Evolutionary conservation across 2,797 vertebrate genomes (phyloP), one percentile per base, ranked within the genome.

Genomic region (Alcedo quadribrachys): DNA sequence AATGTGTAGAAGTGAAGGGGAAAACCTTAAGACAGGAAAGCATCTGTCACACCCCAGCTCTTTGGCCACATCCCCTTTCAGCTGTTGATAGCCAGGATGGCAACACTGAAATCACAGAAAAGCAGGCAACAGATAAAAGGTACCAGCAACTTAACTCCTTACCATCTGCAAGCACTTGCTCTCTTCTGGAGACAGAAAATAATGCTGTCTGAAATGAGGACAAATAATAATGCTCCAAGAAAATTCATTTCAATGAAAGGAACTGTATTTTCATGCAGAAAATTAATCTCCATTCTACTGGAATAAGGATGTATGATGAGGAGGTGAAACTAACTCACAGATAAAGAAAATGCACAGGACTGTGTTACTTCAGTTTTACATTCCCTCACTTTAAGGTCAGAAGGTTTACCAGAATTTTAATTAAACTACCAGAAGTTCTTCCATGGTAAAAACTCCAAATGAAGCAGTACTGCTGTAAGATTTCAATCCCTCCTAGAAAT

Each of bases 341-440:
- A 53, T 21, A 81, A 4, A n/a, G 76, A 87, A 92, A 76, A 84
- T 0, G 22, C 71, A 62, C 7, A 15, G 21, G 16, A 67, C 51
- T 51, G 15, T 14, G 7, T 79, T 79, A 53, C 58, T 76, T 73
- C 68, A 67, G 33, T 50, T 73, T 69, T 73, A 73, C 53, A 68
- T 81, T 91, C 68, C 33, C 86, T 62, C 53, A 19, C 48, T 70
- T 87, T 27, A 89, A 46, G 51, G 21, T 75, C 78, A 90, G 73
- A 94, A 83, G 53, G 30, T 73, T 88, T 93, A 81, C 40, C 12
- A 89, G 33, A 53, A 61, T 83, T 78, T 75, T 87, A 81, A 92
- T 61, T 79, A 89, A 90, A 40, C 28, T 60, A 79, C 46, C 25
- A 76, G 79, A 90, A 89, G 87, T 73, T 87, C 60, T 58, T 84